These are phyloP conservation scores for Scytalopus superciliaris DNA, from an alignment of 2,113 vertebrate genomes.

Conservation along the genomic window DNA sequence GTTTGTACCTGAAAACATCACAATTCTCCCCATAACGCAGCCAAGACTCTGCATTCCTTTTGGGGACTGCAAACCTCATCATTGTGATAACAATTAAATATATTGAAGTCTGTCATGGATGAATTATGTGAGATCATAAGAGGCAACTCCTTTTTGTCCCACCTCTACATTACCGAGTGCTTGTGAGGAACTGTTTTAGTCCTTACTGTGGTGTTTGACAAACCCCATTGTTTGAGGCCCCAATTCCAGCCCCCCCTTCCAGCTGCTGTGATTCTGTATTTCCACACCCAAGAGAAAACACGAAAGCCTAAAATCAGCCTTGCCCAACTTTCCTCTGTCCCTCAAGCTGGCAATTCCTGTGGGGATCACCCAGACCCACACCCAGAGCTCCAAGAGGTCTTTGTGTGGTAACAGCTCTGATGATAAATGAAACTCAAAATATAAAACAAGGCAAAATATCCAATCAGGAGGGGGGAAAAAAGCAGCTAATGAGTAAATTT, in stretches of 20 bases:
- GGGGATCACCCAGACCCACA: background rate
- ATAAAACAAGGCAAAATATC: background rate
- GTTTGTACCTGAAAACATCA: background rate
- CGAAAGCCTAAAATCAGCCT: background rate
- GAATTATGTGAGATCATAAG: accelerated
- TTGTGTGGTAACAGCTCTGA: background rate
- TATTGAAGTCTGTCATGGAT: accelerated
- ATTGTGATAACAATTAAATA: background rate
- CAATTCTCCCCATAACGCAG: background rate
- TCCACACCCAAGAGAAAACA: background rate
- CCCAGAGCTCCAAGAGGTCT: background rate
- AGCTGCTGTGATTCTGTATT: background rate
- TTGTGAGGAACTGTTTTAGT: background rate
- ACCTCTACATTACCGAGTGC: background rate
- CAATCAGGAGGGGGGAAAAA: background rate
- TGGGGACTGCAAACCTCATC: background rate
- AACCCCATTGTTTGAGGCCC: background rate
- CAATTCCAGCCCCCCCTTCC: background rate
- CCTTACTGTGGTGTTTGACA: accelerated
- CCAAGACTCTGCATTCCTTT: background rate
- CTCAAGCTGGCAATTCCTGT: background rate
- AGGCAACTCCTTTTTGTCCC: background rate
- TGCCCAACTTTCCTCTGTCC: no score
- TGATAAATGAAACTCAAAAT: background rate
- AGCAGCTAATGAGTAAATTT: background rate